Conservation (phyloP, 1,140 invertebrate species). For the Phthorimaea operculella region DNA sequence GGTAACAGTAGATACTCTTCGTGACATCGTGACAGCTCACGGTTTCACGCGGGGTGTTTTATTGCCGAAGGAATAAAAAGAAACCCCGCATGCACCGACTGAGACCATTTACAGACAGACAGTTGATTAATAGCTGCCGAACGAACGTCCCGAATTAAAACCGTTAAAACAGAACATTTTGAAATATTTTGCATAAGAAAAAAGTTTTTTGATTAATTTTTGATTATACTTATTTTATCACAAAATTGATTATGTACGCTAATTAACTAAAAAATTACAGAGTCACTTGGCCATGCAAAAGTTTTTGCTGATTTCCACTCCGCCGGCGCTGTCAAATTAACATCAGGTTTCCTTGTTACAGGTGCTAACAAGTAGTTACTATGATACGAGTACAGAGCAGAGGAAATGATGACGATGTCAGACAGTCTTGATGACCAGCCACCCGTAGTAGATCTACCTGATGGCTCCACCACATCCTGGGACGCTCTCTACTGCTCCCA, state of each 20-base stretch:
- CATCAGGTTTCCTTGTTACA: slow-evolving; percentile 18
- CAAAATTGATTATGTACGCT: too few species aligned
- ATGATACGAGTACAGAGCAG: slow-evolving; percentile 2
- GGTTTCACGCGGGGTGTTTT: background rate
- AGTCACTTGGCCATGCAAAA: background rate
- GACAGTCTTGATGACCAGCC: slow-evolving; percentile 16
- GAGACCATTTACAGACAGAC: background rate
- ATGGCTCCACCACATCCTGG: slow-evolving; percentile 25
- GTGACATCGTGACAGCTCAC: background rate
- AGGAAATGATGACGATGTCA: slow-evolving; percentile 27
- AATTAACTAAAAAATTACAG: background rate
- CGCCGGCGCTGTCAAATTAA: background rate
- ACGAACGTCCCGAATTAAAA: too few species aligned
- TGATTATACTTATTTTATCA: too few species aligned
- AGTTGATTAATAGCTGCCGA: too few species aligned
- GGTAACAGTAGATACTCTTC: background rate
- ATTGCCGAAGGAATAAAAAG: slow-evolving; percentile 1
- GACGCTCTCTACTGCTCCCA: slow-evolving; percentile 43
- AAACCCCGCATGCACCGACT: background rate
- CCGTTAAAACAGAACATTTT: too few species aligned
- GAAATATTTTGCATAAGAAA: too few species aligned
- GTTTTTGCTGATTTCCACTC: background rate
- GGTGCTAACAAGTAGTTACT: slow-evolving; percentile 9
- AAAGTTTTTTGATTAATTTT: too few species aligned
- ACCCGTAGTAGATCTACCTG: slow-evolving; percentile 15